Conservation (phyloP, 2,113 vertebrate species). For the Tapirus terrestris region DNA sequence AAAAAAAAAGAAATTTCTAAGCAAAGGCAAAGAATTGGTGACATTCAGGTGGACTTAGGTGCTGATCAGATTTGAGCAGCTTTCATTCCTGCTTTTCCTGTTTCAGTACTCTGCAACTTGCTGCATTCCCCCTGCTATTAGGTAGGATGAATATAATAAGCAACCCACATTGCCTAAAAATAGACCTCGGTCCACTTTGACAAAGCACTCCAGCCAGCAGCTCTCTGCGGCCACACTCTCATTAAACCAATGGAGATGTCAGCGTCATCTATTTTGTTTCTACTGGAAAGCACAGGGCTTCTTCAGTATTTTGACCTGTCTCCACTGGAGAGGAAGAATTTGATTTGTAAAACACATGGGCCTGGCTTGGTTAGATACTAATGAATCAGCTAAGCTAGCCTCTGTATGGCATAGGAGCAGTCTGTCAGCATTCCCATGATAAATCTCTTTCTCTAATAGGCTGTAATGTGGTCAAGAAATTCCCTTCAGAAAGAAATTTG, state of each 20-base stretch:
- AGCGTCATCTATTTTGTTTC: slow-evolving; percentile 63
- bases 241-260: slow-evolving; percentile 63
- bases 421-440: background rate
- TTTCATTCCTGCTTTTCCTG: slow-evolving; percentile 46
- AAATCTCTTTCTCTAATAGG: slow-evolving; percentile 17
- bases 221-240: slow-evolving; percentile 24
- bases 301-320: slow-evolving; percentile 62
- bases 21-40: background rate
- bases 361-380: slow-evolving; percentile 56
- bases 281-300: background rate
- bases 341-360: slow-evolving; percentile 58
- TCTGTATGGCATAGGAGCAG: background rate
- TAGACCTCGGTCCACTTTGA: slow-evolving; percentile 66
- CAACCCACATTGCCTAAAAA: slow-evolving; percentile 68
- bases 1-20: background rate
- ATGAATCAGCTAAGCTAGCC: slow-evolving; percentile 15
- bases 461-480: background rate
- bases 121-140: slow-evolving; percentile 28
- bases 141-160: slow-evolving; percentile 67
- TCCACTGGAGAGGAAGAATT: slow-evolving; percentile 44
- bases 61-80: background rate
- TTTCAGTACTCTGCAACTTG: slow-evolving; percentile 55
- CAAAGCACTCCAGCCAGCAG: slow-evolving; percentile 54
- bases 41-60: slow-evolving; percentile 5
- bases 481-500: background rate